phyloP scores from a whole-genome alignment of 2,797 vertebrate genomes.

The Margarornis squamiger region DNA sequence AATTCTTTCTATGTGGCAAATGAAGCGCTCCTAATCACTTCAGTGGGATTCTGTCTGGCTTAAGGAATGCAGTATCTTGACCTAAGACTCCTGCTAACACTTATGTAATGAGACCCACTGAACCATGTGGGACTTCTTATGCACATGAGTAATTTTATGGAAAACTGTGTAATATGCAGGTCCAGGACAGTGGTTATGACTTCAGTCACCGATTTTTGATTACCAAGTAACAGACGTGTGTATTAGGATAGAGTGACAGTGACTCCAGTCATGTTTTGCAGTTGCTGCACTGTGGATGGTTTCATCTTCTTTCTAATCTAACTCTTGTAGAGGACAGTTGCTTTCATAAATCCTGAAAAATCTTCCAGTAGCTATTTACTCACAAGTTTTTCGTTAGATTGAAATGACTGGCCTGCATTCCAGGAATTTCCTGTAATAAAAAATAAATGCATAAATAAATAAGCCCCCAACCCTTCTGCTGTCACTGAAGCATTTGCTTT shows the following conservation, averaged over 20 bases:
- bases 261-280: not conserved
- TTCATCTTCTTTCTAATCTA: not conserved
- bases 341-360: not conserved
- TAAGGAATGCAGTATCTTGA: constrained; percentile 48
- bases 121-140: constrained; percentile 35
- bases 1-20: constrained; percentile 19
- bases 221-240: not conserved
- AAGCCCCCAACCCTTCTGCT: not conserved
- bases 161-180: not conserved
- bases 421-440: not conserved
- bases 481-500: not conserved
- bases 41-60: constrained; percentile 17
- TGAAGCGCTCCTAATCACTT: constrained; percentile 35
- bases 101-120: not conserved
- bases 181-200: not conserved
- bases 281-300: not conserved
- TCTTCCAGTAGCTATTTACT: not conserved
- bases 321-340: not conserved
- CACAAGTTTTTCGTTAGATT: not conserved
- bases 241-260: not conserved
- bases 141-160: constrained; percentile 17
- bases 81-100: constrained; percentile 19
- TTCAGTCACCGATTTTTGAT: not conserved
- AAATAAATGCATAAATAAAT: not conserved
- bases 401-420: not conserved